A percentile compares a stretch with the other conserved stretches of the same genome.
Evolutionary conservation across 2,888 invertebrate species (phyloP).

Genomic region (Heliconius charithonia): DNA sequence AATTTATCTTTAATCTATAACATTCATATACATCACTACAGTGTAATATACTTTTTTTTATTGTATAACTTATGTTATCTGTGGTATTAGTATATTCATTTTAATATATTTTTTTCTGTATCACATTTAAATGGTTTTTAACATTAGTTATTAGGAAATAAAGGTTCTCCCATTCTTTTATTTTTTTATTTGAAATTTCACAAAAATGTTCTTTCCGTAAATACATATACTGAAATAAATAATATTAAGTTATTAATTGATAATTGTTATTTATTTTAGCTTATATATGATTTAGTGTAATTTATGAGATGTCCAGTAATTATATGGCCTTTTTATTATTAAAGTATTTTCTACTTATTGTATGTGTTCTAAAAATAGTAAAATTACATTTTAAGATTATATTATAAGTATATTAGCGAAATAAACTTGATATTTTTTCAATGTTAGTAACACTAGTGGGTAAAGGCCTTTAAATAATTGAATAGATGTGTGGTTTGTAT

Average conservation of each 20-base stretch:
- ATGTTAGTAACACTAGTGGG: conserved; percentile 36
- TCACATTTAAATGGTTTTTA: neutral
- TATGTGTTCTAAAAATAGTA: conserved; percentile 41
- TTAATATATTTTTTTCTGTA: neutral
- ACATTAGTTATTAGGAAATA: neutral
- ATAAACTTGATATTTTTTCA: conserved; percentile 31
- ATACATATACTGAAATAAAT: conserved; percentile 49
- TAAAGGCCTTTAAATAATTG: conserved; percentile 31
- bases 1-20: conserved; percentile 7
- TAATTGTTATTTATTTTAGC: conserved; percentile 39
- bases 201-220: conserved; percentile 14
- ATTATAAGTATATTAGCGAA: conserved; percentile 29
- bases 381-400: conserved; percentile 32
- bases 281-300: conserved; percentile 32
- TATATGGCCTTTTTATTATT: conserved; percentile 44
- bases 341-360: conserved; percentile 38
- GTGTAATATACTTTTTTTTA: neutral
- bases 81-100: conserved; percentile 14
- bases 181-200: neutral
- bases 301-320: conserved; percentile 46
- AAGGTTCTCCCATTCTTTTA: conserved; percentile 1
- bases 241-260: conserved; percentile 40
- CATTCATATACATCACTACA: conserved; percentile 11
- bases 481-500: conserved; percentile 19
- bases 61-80: conserved; percentile 9